phyloP scores from a whole-genome alignment of 53 echinoderm and acorn worm species.

The Holothuria scabra region DNA sequence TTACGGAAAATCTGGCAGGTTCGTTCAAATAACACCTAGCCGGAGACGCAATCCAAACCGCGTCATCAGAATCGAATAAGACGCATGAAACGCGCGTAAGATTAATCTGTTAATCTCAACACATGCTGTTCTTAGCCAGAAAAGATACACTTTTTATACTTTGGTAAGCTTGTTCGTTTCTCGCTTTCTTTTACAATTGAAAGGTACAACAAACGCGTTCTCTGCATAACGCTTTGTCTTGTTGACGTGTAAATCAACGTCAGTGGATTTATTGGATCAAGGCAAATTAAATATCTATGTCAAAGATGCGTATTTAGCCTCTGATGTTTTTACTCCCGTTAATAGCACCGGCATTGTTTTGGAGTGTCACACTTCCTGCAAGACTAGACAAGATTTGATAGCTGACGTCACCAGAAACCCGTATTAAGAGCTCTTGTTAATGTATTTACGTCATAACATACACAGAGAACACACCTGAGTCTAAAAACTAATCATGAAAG shows the following conservation, averaged over 20 bases:
- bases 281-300: constrained; percentile 29
- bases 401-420: constrained; percentile 25
- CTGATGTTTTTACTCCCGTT: not conserved
- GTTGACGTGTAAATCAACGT: constrained; percentile 24
- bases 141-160: too few relatives aligned
- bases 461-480: constrained; percentile 26
- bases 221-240: constrained; percentile 17
- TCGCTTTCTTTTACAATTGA: too few relatives aligned
- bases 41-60: too few relatives aligned
- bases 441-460: constrained; percentile 25
- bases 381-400: not conserved
- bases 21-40: too few relatives aligned
- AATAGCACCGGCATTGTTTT: constrained; percentile 14
- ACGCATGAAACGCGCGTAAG: too few relatives aligned
- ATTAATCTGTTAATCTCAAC: too few relatives aligned
- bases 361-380: constrained; percentile 36
- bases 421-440: constrained; percentile 35
- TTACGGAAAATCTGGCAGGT: too few relatives aligned
- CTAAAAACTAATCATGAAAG: constrained; percentile 32
- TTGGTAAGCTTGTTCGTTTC: too few relatives aligned
- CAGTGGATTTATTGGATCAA: constrained; percentile 39
- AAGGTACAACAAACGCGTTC: too few relatives aligned
- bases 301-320: not conserved
- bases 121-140: too few relatives aligned
- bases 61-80: too few relatives aligned